A percentile compares a stretch with the other conserved stretches of the same genome.
phyloP scores from a whole-genome alignment of 2,888 invertebrate species.

The Helobdella robusta region DNA sequence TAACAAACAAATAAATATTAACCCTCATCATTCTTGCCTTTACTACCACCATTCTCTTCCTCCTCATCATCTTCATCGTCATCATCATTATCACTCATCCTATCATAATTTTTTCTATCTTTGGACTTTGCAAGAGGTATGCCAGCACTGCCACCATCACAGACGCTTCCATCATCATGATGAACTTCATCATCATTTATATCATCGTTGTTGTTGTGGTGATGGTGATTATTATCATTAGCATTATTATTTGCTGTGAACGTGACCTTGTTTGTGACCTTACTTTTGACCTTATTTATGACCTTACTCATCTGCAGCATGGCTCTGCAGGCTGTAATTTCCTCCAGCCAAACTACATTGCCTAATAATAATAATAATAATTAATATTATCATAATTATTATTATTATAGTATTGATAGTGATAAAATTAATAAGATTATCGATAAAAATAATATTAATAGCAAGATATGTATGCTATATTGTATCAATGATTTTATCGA shows the following conservation, averaged over 20 bases:
- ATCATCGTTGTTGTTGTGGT: constrained; percentile 15
- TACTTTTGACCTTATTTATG: too few species aligned
- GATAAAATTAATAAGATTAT: too few species aligned
- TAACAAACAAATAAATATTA: not conserved
- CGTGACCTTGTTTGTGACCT: too few species aligned
- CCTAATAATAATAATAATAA: too few species aligned
- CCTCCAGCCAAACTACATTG: constrained; percentile 60
- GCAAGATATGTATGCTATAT: too few species aligned
- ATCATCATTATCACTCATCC: constrained; percentile 24
- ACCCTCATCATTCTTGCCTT: not conserved
- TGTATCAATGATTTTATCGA: too few species aligned
- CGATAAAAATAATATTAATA: too few species aligned
- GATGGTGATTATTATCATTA: constrained; percentile 19
- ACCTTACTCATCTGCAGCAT: constrained; percentile 11
- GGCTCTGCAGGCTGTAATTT: constrained; percentile 34
- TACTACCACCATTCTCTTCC: constrained; percentile 25
- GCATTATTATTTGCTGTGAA: not conserved
- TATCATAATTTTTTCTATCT: constrained; percentile 25
- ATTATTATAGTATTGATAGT: too few species aligned
- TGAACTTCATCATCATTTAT: constrained; percentile 6
- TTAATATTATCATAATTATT: too few species aligned
- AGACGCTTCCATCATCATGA: constrained; percentile 16
- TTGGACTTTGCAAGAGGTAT: too few species aligned
- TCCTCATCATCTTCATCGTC: constrained; percentile 28
- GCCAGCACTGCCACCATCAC: too few species aligned